Conservation (phyloP, 2,113 vertebrate species). For the Cyphomyrus discorhynchus region DNA sequence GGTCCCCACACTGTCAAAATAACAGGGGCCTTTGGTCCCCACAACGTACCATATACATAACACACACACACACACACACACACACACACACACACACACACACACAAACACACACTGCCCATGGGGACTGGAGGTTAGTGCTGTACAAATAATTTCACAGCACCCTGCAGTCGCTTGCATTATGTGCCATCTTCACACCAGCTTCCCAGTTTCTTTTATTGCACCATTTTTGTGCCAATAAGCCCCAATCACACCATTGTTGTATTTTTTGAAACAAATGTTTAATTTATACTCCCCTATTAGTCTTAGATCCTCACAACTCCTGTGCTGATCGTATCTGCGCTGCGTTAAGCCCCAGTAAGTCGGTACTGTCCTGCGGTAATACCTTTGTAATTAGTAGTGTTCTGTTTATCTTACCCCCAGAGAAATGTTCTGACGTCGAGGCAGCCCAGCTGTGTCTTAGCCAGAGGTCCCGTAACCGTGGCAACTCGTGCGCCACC, state of each 20-base stretch:
- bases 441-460: constrained; percentile 6
- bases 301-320: background rate
- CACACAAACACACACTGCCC: background rate
- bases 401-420: constrained; percentile 5
- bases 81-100: background rate
- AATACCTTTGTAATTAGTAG: constrained; percentile 6
- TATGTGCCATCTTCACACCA: background rate
- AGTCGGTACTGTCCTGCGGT: background rate
- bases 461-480: constrained; percentile 9
- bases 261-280: background rate
- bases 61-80: background rate
- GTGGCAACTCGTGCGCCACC: background rate
- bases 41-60: background rate
- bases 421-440: constrained; percentile 1
- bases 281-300: background rate
- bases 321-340: background rate
- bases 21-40: background rate
- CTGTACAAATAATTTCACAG: background rate
- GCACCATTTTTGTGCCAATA: background rate
- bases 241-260: background rate
- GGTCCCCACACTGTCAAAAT: background rate
- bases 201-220: background rate
- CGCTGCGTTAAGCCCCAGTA: background rate
- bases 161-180: background rate
- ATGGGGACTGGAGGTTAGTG: background rate